These are phyloP conservation scores for Ceriagrion tenellum DNA, from an alignment of 2,888 invertebrate species.

Conservation along the genomic window DNA sequence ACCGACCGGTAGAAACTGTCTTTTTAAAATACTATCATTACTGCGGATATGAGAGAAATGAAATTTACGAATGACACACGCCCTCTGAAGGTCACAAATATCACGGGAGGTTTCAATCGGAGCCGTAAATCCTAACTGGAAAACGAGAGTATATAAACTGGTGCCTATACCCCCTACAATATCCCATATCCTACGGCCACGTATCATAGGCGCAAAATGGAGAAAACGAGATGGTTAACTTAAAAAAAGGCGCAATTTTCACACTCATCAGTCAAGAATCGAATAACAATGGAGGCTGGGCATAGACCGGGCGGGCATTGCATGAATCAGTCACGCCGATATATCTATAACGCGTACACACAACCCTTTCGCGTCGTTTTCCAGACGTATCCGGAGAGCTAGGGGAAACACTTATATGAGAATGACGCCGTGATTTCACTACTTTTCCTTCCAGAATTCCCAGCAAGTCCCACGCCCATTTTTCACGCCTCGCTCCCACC, in stretches of 20 bases:
- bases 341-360: background rate
- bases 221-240: background rate
- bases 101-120: background rate
- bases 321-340: background rate
- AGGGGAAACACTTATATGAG: background rate
- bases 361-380: background rate
- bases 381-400: background rate
- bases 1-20: background rate
- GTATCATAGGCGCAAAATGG: background rate
- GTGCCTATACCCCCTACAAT: background rate
- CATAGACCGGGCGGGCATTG: background rate
- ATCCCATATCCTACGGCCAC: background rate
- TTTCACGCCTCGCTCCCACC: conserved; percentile 1
- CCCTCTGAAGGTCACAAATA: background rate
- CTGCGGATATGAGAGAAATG: background rate
- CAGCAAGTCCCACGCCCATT: background rate
- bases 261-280: background rate
- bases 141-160: background rate
- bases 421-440: background rate
- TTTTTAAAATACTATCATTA: background rate
- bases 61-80: background rate
- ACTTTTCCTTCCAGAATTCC: conserved; percentile 1
- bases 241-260: background rate
- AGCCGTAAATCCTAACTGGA: background rate
- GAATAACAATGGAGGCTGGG: background rate